Base-by-base conservation (phyloP, 1,140 invertebrate genomes). In the Brachionus rotundiformis region DNA sequence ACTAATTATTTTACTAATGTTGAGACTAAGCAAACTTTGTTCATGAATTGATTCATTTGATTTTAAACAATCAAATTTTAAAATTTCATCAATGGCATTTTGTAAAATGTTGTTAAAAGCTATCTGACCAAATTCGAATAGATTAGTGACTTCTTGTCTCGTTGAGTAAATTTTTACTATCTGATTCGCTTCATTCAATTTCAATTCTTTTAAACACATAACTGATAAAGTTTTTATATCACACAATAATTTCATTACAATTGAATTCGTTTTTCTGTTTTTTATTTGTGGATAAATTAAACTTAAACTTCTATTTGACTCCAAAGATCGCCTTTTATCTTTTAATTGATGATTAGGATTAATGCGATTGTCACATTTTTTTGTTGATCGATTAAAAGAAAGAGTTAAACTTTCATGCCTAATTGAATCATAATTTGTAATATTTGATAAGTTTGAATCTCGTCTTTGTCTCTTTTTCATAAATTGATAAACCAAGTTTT, bases 81-180 rank as follows among this genome's bases (percentile, higher is more conserved):
- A 6, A 31, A 79, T 31, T 19, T 79, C 47, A 13, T 63, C 59
- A 0, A 79, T 5, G 29, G 47, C 7, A 13, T 79, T 23, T 39
- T 59, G 33, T 11, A 36, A 23, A 27, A 25, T 33, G 5, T 27
- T 27, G 36, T 41, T 79, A 31, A 79, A 79, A 25, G 33, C 11
- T 5, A 79, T 79, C n/a, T 79, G 76, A 16, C 11, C 16, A 23
- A 79, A 39, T 39, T 79, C 76, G 33, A 79, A 79, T 44, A 31
- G 13, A 27, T 33, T 71, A 7, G 29, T 11, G 10, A 13, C 44
- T 4, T 23, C 29, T 39, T 19, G 13, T 54, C 33, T 59, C 8
- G 6, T 25, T 13, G 44, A 79, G 11, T 59, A 79, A 1, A 79
- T 23, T 79, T 79, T 79, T 6, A 79, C 6, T 2, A 79, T 16